Percentiles rank a stretch among this genome's conserved stretches.
These are phyloP conservation scores for Hapalemur alaotrensis DNA, from an alignment of 2,797 vertebrate species.

Conservation along the genomic window DNA sequence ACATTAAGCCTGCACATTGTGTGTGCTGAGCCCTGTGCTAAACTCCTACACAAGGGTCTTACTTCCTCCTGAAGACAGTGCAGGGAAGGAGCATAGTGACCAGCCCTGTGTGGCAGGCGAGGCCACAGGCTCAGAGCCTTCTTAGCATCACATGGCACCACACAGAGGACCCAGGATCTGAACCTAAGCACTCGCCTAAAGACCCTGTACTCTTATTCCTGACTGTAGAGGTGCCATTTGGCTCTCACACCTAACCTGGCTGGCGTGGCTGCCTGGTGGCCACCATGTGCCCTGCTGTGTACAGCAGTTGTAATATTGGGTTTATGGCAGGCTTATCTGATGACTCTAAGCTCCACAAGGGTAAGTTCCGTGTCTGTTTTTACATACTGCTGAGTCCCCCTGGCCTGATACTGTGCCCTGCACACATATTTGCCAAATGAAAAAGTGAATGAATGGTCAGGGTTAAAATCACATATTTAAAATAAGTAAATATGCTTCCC, in stretches of 20 bases:
- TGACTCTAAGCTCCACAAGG: background rate
- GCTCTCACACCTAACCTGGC: accelerated
- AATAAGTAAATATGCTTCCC: background rate
- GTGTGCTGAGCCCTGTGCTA: accelerated
- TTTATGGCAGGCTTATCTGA: background rate
- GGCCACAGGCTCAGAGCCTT: background rate
- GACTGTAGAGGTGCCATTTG: accelerated
- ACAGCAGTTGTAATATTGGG: background rate
- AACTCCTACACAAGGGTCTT: accelerated
- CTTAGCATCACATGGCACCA: accelerated
- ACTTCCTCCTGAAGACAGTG: background rate
- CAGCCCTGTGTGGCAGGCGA: background rate
- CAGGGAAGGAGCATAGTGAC: background rate
- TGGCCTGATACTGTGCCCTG: background rate
- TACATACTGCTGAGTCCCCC: background rate
- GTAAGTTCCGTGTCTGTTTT: background rate
- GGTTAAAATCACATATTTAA: background rate
- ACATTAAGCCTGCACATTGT: background rate
- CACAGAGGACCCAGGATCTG: background rate
- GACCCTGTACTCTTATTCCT: background rate
- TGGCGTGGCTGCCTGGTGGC: background rate
- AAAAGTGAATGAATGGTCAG: background rate
- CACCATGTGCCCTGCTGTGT: too few relatives aligned
- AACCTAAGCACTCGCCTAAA: background rate
- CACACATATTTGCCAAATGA: background rate